phyloP scores from a whole-genome alignment of 2,797 vertebrate genomes.

The Garrulus glandarius region DNA sequence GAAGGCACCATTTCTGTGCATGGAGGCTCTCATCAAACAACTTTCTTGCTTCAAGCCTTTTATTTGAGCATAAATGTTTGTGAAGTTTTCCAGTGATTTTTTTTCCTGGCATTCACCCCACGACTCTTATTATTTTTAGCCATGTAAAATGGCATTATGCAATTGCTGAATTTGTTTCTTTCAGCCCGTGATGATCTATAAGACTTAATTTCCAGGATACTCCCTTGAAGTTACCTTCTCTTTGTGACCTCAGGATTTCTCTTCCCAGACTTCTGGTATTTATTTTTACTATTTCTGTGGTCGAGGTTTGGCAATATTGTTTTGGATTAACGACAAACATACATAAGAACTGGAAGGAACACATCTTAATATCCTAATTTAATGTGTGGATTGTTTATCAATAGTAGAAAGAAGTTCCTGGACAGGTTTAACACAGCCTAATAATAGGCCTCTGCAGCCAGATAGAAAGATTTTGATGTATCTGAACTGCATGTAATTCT shows the following conservation, averaged over 20 bases:
- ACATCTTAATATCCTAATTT: constrained; percentile 9
- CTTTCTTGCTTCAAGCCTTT: constrained; percentile 11
- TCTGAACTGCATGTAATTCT: not conserved
- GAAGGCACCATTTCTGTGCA: not conserved
- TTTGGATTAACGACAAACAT: constrained; percentile 46
- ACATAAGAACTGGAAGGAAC: constrained; percentile 37
- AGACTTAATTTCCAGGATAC: constrained; percentile 57
- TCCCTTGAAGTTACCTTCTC: constrained; percentile 62
- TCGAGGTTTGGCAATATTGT: constrained; percentile 19
- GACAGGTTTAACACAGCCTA: constrained; percentile 31
- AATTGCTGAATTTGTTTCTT: constrained; percentile 61
- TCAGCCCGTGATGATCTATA: constrained; percentile 56
- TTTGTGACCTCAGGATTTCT: constrained; percentile 62
- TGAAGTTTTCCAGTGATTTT: constrained; percentile 48
- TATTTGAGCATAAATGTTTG: constrained; percentile 53
- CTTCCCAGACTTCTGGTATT: constrained; percentile 58
- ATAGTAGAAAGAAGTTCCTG: constrained; percentile 40
- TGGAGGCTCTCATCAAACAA: not conserved
- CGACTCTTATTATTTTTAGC: constrained; percentile 63
- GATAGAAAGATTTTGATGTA: not conserved
- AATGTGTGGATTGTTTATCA: constrained; percentile 49
- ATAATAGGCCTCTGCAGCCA: constrained; percentile 27
- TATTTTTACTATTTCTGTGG: constrained; percentile 60
- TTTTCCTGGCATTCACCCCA: constrained; percentile 59
- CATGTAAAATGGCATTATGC: constrained; percentile 64